phyloP scores from a whole-genome alignment of 1,140 invertebrate genomes.

The Drosophila prosaltans region DNA sequence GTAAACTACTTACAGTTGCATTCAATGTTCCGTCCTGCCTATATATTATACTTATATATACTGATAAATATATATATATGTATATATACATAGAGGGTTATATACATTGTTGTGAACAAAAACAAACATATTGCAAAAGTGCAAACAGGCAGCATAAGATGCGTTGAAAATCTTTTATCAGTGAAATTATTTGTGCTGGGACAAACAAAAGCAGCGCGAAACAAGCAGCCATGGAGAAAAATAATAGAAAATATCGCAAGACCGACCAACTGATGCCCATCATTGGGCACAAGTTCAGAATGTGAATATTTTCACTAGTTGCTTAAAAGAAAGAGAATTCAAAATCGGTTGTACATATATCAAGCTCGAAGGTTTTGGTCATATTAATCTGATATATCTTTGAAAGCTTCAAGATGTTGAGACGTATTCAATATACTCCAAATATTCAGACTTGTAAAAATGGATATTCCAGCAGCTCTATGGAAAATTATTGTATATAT shows the following conservation, averaged over 20 bases:
- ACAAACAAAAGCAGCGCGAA: constrained; percentile 50
- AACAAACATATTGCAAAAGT: constrained; percentile 74
- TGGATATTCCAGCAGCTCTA: constrained; percentile 1
- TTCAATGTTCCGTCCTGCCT: constrained; percentile 32
- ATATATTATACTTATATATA: constrained; percentile 27
- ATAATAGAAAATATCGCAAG: constrained; percentile 6
- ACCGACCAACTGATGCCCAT: neutral
- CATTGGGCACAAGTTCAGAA: neutral
- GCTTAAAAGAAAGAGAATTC: no score
- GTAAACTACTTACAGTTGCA: constrained; percentile 73
- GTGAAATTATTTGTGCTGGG: constrained; percentile 78
- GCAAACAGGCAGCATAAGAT: constrained; percentile 76
- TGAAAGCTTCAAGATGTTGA: no score
- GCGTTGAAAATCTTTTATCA: constrained; percentile 81
- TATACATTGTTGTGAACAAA: constrained; percentile 47
- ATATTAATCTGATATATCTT: neutral
- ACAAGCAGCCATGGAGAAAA: constrained; percentile 29
- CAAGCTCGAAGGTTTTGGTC: no score
- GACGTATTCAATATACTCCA: neutral
- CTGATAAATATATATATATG: constrained; percentile 16
- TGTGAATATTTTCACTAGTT: no score
- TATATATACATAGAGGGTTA: constrained; percentile 15
- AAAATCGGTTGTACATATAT: no score
- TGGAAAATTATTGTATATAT: constrained; percentile 3
- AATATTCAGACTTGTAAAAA: neutral